Base-by-base conservation (phyloP, 2,888 invertebrate species). In the Tuberolachnus salignus region DNA sequence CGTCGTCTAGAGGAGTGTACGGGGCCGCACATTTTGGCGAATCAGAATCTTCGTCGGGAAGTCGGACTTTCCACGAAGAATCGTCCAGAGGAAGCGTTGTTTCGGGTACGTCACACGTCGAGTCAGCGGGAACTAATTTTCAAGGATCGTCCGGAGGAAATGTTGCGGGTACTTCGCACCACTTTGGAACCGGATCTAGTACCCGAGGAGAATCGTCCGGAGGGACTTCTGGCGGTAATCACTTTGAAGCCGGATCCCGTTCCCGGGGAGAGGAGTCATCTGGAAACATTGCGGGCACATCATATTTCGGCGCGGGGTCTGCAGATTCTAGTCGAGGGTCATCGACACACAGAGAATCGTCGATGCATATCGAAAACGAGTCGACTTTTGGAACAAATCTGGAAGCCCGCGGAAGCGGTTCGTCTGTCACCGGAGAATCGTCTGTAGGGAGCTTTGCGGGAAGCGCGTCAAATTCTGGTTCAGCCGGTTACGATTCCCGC, bases 21-120 rank as follows among this genome's bases (percentile, higher is more conserved):
- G 81, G 81, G 0, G 78, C 70, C 1, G 70, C 64, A 14, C 81
- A 78, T n/a, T 78, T 78, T 21, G 67, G 4, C 49, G 69, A 66
- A 19, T 23, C 74, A 1, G 64, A 63, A 13, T 72, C 42, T 9
- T 23, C 73, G 23, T 64, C 63, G 9, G 72, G 63, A 16, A 42
- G 49, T 42, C 6, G 21, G 46, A n/a, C 59, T 46, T 73, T 63
- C 49, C 51, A 16, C 6, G n/a, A 23, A 26, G 72, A 49, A 42
- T 53, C 64, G 44, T 42, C 21, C n/a, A 14, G 42, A n/a, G 71
- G 57, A 3, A 21, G 23, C 21, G 21, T n/a, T n/a, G n/a, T n/a
- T n/a, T n/a, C n/a, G 3, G 34, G 6, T 34, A 34, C 23, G 1
- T 57, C 26, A 1, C 59, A 19, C 19, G 14, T 46, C 10, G 46